Evolutionary conservation across 92 coral and sea anemone species (phyloP).

Genomic region (Phenganax stokvisi): DNA sequence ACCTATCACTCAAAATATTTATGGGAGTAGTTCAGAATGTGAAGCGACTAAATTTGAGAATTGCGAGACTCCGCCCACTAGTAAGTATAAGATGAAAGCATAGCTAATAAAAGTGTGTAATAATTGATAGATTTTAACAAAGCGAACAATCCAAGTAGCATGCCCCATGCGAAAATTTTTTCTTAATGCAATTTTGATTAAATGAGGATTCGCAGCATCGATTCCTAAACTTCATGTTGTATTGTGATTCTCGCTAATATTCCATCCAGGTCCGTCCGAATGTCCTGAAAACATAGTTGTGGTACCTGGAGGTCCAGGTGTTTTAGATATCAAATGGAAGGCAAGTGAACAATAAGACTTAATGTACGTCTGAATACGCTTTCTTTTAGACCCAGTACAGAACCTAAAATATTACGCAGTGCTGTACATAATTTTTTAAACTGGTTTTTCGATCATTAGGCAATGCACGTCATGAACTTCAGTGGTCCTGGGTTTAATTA

Average conservation of each 20-base stretch:
- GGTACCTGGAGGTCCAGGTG: constrained; percentile 3
- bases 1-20: constrained; percentile 19
- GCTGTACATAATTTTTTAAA: neutral
- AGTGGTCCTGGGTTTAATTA: constrained; percentile 35
- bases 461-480: constrained; percentile 7
- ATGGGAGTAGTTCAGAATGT: constrained; percentile 8
- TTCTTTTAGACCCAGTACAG: neutral
- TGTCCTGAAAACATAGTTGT: constrained; percentile 23
- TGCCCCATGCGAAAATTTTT: too few species aligned
- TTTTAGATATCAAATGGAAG: constrained; percentile 26
- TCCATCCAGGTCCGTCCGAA: constrained; percentile 25
- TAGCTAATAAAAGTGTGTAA: neutral
- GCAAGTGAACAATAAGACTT: neutral
- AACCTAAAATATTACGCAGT: neutral
- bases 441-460: neutral
- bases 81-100: neutral
- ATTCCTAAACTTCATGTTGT: neutral
- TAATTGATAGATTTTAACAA: neutral
- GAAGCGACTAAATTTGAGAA: constrained; percentile 10
- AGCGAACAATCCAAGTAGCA: neutral
- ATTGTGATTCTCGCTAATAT: neutral
- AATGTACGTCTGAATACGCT: neutral
- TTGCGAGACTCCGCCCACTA: constrained; percentile 29
- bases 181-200: too few species aligned
- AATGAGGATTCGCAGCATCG: neutral